Conservation (phyloP, 2,113 vertebrate genomes). For the Mus musculus region GRCm39 chr11:120452001-120452500, state of each 20-base stretch:
- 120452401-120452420: not conserved
- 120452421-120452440: not conserved
- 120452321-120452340: not conserved
- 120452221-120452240: not conserved
- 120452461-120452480: not conserved
- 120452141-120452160: not conserved
- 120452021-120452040: conserved; percentile 88
- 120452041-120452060: conserved; percentile 89
- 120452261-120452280: not conserved
- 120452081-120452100: conserved; percentile 86
- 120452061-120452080: conserved; percentile 90
- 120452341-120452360: too few relatives aligned
- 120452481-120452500: not conserved
- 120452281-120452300: not conserved
- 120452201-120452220: too few relatives aligned
- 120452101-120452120: too few relatives aligned
- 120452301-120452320: too few relatives aligned
- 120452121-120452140: not conserved
- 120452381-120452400: accelerated
- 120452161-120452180: not conserved
- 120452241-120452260: not conserved
- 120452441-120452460: too few relatives aligned
- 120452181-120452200: not conserved
- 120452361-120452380: too few relatives aligned
- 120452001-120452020: conserved; percentile 93